These are phyloP conservation scores for Physella acuta DNA, from an alignment of 1,140 invertebrate species.

Conservation along the genomic window DNA sequence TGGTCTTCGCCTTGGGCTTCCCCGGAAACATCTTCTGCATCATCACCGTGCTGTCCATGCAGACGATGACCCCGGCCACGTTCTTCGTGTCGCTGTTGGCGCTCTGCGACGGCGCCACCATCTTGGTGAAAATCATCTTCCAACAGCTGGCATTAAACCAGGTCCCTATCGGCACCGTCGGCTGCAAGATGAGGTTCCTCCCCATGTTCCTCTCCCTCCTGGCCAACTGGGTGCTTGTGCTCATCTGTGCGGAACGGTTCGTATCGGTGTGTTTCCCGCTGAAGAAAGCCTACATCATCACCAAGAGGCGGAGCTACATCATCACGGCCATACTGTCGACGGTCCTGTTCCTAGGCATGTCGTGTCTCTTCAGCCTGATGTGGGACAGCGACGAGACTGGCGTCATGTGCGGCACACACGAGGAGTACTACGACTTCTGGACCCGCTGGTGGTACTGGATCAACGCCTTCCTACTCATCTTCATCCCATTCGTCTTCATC, in stretches of 20 bases:
- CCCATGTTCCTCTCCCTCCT: slow-evolving; percentile 10
- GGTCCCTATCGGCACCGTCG: slow-evolving; percentile 27
- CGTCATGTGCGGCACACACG: neutral
- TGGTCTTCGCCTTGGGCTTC: slow-evolving; percentile 40
- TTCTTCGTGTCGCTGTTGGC: slow-evolving; percentile 44
- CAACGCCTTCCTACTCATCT: slow-evolving; percentile 11
- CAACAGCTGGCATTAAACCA: slow-evolving; percentile 32
- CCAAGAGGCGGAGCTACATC: slow-evolving; percentile 27
- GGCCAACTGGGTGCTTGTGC: slow-evolving; percentile 46
- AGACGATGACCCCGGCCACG: slow-evolving; percentile 35
- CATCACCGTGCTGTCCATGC: slow-evolving; percentile 38
- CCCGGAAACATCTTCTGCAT: slow-evolving; percentile 41
- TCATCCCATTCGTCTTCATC: slow-evolving; percentile 19
- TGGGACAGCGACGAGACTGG: slow-evolving; percentile 8
- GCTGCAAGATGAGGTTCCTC: slow-evolving; percentile 27
- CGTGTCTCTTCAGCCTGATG: slow-evolving; percentile 24
- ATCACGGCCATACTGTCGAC: slow-evolving; percentile 26
- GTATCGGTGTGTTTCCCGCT: slow-evolving; percentile 43
- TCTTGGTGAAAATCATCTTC: slow-evolving; percentile 40
- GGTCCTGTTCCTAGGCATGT: slow-evolving; percentile 26
- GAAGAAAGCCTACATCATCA: slow-evolving; percentile 34
- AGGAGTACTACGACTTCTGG: neutral
- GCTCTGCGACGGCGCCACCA: slow-evolving; percentile 30
- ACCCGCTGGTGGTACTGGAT: slow-evolving; percentile 22
- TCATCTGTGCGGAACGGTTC: slow-evolving; percentile 45